These are phyloP conservation scores for Calvadosia cruxmelitensis DNA, from an alignment of 30 jellyfish, hydroid and myxozoan species.

Conservation along the genomic window DNA sequence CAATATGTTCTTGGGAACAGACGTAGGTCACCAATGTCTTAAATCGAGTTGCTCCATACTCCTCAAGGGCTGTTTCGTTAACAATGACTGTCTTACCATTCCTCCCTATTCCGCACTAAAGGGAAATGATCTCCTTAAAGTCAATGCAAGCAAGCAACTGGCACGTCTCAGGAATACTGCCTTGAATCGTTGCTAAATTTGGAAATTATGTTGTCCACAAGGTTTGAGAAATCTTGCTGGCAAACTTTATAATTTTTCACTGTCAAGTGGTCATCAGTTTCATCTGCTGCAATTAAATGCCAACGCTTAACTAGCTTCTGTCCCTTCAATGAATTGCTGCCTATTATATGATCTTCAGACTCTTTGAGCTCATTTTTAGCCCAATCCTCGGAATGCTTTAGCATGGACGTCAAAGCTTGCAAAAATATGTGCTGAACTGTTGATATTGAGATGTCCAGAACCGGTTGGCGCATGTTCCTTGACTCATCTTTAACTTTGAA, in stretches of 20 bases:
- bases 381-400: too few relatives aligned
- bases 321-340: not conserved
- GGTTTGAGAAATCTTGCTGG: slow-evolving; percentile 3
- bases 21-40: not conserved
- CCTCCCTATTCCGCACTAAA: not conserved
- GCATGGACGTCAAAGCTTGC: too few relatives aligned
- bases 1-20: not conserved
- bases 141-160: slow-evolving; percentile 1
- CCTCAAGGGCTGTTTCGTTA: slow-evolving; percentile 5
- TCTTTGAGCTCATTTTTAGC: too few relatives aligned
- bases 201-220: not conserved
- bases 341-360: too few relatives aligned
- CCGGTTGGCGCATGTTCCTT: too few relatives aligned
- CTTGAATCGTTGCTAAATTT: not conserved
- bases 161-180: slow-evolving; percentile 8
- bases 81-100: not conserved
- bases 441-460: too few relatives aligned
- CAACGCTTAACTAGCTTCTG: slow-evolving; percentile 3
- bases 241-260: slow-evolving; percentile 1
- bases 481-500: too few relatives aligned
- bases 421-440: too few relatives aligned
- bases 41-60: not conserved
- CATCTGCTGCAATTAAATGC: slow-evolving; percentile 7
- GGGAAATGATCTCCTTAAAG: not conserved
- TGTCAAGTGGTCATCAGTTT: slow-evolving; percentile 2